These are phyloP conservation scores for Eumerus sabulonum DNA, from an alignment of 2,888 invertebrate genomes.

Conservation along the genomic window DNA sequence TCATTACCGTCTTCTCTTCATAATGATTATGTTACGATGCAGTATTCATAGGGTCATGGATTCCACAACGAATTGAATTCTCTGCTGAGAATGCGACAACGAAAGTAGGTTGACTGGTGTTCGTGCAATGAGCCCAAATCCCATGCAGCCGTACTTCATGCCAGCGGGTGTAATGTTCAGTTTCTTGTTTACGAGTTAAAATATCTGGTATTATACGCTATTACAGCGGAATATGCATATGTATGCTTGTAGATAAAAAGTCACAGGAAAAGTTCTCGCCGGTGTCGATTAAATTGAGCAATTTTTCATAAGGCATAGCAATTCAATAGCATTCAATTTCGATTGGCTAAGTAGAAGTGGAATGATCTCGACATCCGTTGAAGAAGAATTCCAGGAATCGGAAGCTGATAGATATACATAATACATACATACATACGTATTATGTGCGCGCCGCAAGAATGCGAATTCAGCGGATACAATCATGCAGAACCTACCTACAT, in stretches of 20 bases:
- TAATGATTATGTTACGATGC: constrained; percentile 4
- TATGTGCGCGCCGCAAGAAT: background rate
- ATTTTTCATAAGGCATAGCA: no score
- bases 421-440: constrained; percentile 9
- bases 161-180: constrained; percentile 29
- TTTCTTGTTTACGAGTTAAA: constrained; percentile 26
- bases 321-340: background rate
- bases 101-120: constrained; percentile 48
- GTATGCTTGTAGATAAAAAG: constrained; percentile 8
- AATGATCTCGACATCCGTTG: constrained; percentile 48
- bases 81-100: constrained; percentile 58
- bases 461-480: background rate
- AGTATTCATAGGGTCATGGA: background rate
- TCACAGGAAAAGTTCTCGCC: no score
- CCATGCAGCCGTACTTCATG: background rate
- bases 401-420: no score
- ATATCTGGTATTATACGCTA: constrained; percentile 41
- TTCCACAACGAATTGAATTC: constrained; percentile 7
- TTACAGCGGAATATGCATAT: no score
- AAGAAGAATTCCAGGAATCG: background rate
- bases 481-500: constrained; percentile 16
- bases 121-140: constrained; percentile 31
- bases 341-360: constrained; percentile 11
- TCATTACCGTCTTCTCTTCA: constrained; percentile 18
- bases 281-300: no score